Evolutionary conservation across 2,888 invertebrate genomes (phyloP).

Genomic region (Zelleria hepariella): DNA sequence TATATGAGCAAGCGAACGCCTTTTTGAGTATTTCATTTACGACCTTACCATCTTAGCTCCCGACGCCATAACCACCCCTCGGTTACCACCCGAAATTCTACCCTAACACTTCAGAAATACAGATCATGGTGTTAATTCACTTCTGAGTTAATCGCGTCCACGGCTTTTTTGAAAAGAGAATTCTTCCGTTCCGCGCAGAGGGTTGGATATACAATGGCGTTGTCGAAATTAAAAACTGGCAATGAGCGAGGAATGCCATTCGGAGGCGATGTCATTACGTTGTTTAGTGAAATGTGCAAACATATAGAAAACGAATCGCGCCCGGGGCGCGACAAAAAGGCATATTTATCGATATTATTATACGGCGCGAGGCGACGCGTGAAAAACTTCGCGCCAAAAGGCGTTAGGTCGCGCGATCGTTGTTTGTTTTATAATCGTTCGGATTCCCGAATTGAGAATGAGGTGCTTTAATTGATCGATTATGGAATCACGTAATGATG

Average conservation of each 20-base stretch:
- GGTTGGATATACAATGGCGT: conserved; percentile 14
- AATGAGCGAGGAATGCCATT: conserved; percentile 32
- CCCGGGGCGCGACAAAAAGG: conserved; percentile 20
- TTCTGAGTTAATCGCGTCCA: neutral
- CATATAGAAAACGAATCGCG: conserved; percentile 48
- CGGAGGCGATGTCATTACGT: conserved; percentile 28
- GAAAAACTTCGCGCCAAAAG: conserved; percentile 30
- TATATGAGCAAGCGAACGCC: conserved; percentile 42
- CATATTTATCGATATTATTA: conserved; percentile 45
- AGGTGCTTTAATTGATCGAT: conserved; percentile 43
- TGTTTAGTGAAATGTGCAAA: conserved; percentile 64
- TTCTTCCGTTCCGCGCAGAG: neutral
- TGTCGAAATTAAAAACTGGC: conserved; percentile 22
- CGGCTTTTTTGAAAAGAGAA: neutral
- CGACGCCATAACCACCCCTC: conserved; percentile 1
- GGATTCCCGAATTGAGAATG: conserved; percentile 25
- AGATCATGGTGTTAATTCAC: neutral
- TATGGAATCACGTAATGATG: conserved; percentile 24
- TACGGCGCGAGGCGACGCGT: conserved; percentile 38
- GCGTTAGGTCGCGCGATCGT: conserved; percentile 20
- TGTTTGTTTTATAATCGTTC: conserved; percentile 23
- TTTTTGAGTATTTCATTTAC: conserved; percentile 32
- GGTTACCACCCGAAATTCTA: conserved; percentile 21
- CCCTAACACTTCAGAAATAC: conserved; percentile 16
- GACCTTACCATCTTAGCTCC: conserved; percentile 25